These are phyloP conservation scores for Polypedilum vanderplanki DNA, from an alignment of 1,140 invertebrate genomes.

Conservation along the genomic window DNA sequence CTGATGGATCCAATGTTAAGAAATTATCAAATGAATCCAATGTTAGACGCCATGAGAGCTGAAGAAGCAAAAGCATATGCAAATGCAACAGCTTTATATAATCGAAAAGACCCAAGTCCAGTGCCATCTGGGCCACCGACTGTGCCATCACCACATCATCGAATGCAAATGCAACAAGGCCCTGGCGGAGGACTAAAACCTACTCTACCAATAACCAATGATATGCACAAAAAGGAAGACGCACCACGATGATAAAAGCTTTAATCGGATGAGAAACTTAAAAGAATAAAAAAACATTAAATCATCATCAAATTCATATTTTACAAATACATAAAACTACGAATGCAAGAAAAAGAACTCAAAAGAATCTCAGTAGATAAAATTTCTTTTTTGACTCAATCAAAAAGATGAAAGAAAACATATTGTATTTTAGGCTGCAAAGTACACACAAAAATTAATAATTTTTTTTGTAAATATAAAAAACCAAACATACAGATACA, in stretches of 20 bases:
- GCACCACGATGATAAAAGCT: slow-evolving; percentile 45
- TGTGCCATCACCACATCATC: slow-evolving; percentile 46
- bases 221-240: slow-evolving; percentile 49
- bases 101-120: slow-evolving; percentile 55
- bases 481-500: background rate
- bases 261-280: slow-evolving; percentile 21
- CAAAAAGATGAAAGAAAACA: background rate
- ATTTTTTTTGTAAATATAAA: too few relatives aligned
- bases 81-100: slow-evolving; percentile 51
- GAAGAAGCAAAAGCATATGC: slow-evolving; percentile 70
- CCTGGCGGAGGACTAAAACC: slow-evolving; percentile 29
- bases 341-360: slow-evolving; percentile 9
- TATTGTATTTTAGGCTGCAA: slow-evolving; percentile 1
- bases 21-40: slow-evolving; percentile 55
- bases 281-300: background rate
- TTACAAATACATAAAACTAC: background rate
- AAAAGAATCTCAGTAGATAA: slow-evolving; percentile 18
- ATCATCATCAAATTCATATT: background rate
- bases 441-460: background rate
- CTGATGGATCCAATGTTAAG: slow-evolving; percentile 59
- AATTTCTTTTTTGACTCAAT: background rate
- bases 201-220: slow-evolving; percentile 39
- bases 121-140: slow-evolving; percentile 46
- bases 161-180: slow-evolving; percentile 37
- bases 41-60: slow-evolving; percentile 62